Evolutionary conservation across 2,113 vertebrate species (phyloP).

Genomic region (Oenanthe melanoleuca): DNA sequence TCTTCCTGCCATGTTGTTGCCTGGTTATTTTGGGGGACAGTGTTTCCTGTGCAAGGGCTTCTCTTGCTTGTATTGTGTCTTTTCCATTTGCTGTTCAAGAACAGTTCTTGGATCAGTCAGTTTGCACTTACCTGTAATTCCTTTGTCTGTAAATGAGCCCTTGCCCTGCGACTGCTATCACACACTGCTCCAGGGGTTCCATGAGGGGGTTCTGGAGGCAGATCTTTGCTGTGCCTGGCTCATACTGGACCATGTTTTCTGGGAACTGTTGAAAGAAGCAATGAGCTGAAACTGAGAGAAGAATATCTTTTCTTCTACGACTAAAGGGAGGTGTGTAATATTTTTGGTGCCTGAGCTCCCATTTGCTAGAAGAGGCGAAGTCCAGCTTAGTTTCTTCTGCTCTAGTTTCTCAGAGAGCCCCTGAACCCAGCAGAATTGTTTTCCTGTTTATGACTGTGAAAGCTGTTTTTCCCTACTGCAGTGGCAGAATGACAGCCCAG

Average conservation of each 20-base stretch:
- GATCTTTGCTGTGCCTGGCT: constrained; percentile 42
- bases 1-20: not conserved
- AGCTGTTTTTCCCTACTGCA: not conserved
- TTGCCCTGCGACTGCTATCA: constrained; percentile 72
- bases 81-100: not conserved
- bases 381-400: not conserved
- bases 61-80: not conserved
- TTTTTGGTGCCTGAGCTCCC: not conserved
- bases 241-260: constrained; percentile 12
- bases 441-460: not conserved
- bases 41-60: not conserved
- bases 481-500: not conserved
- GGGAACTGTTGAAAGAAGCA: constrained; percentile 68
- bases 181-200: constrained; percentile 67
- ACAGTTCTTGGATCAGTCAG: not conserved
- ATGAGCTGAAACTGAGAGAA: not conserved
- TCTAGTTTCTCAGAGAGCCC: not conserved
- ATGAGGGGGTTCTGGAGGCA: constrained; percentile 75
- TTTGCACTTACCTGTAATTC: constrained; percentile 65
- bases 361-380: not conserved
- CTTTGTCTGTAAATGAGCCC: constrained; percentile 75
- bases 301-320: not conserved
- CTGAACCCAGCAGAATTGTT: not conserved
- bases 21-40: not conserved
- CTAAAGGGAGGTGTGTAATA: not conserved